phyloP scores from a whole-genome alignment of 2,888 invertebrate genomes.

The Reticulitermes lucifugus region DNA sequence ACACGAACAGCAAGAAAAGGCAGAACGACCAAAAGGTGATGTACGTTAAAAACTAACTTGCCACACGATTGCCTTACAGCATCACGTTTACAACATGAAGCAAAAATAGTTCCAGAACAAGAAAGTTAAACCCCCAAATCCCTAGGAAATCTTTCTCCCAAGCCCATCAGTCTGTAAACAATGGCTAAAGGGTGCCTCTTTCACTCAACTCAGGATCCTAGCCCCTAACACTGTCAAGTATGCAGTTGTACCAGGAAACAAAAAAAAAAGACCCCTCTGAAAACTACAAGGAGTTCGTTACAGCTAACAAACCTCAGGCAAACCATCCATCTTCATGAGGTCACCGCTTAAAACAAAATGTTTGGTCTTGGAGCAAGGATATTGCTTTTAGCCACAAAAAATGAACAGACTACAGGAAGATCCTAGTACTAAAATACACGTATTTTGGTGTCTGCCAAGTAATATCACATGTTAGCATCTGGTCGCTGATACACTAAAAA shows the following conservation, averaged over 20 bases:
- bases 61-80: background rate
- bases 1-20: background rate
- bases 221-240: background rate
- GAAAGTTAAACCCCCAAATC: background rate
- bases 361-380: background rate
- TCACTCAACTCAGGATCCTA: background rate
- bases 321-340: background rate
- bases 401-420: background rate
- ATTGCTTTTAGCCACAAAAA: background rate
- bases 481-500: too few species aligned
- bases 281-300: background rate
- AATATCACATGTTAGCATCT: too few species aligned
- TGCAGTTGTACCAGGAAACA: background rate
- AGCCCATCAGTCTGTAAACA: background rate
- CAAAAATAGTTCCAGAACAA: conserved; percentile 7
- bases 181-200: background rate
- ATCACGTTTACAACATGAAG: background rate
- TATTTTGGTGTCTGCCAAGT: too few species aligned
- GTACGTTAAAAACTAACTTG: background rate
- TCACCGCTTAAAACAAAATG: background rate
- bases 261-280: background rate
- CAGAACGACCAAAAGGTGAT: background rate
- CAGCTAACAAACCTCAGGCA: background rate
- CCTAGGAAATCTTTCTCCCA: background rate
- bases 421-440: background rate